These are phyloP conservation scores for Holothuria glaberrima DNA, from an alignment of 35 echinoderm and acorn worm species.

Conservation along the genomic window DNA sequence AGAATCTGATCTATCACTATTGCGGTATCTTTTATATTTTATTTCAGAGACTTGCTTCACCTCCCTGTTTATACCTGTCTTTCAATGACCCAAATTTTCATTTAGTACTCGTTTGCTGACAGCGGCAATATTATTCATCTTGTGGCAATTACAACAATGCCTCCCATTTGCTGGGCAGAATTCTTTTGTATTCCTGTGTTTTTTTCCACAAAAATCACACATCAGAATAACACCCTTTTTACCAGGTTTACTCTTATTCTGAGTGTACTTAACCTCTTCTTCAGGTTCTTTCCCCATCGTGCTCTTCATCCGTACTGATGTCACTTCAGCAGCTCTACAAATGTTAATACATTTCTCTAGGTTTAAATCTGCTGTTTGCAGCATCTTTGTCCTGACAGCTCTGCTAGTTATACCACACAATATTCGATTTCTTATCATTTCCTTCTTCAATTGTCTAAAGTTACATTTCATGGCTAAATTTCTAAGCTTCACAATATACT, in stretches of 20 bases:
- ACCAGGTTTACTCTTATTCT: not conserved
- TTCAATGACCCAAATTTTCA: no score
- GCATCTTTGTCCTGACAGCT: slow-evolving; percentile 46
- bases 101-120: no score
- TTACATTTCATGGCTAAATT: slow-evolving; percentile 67
- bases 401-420: slow-evolving; percentile 61
- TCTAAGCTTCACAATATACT: slow-evolving; percentile 57
- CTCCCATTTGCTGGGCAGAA: slow-evolving; percentile 53
- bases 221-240: not conserved
- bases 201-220: not conserved
- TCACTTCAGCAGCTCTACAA: slow-evolving; percentile 34
- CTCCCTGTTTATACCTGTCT: not conserved
- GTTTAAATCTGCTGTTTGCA: slow-evolving; percentile 72
- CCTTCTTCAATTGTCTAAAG: slow-evolving; percentile 63
- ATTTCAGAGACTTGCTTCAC: not conserved
- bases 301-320: slow-evolving; percentile 49
- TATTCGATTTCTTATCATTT: slow-evolving; percentile 66
- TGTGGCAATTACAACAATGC: slow-evolving; percentile 22
- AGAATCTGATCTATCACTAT: not conserved
- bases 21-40: not conserved
- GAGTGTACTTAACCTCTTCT: not conserved
- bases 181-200: slow-evolving; percentile 46
- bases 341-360: slow-evolving; percentile 54
- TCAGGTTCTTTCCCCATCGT: not conserved
- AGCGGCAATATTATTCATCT: no score